Conservation (phyloP, 2,888 invertebrate genomes). For the Drosophila prostipennis region DNA sequence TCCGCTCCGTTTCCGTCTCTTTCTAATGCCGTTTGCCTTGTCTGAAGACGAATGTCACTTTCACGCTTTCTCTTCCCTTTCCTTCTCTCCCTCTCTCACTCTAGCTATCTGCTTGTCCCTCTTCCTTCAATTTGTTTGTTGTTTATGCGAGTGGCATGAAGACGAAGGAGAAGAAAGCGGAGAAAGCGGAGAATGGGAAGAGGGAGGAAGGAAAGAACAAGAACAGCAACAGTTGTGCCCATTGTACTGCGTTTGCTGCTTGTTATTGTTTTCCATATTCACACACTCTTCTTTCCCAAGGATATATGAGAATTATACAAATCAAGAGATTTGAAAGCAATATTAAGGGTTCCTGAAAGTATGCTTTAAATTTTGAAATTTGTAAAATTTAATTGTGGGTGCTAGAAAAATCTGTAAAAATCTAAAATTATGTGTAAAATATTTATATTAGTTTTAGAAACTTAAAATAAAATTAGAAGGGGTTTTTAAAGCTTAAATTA, state of each 20-base stretch:
- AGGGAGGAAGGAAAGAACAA: constrained; percentile 1
- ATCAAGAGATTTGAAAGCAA: neutral
- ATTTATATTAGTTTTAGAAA: too few species aligned
- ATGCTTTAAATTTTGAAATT: neutral
- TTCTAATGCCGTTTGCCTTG: constrained; percentile 35
- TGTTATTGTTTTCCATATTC: constrained; percentile 72
- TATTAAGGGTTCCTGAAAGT: neutral
- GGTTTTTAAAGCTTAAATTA: too few species aligned
- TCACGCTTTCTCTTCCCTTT: constrained; percentile 31
- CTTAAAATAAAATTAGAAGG: too few species aligned
- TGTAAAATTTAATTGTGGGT: too few species aligned
- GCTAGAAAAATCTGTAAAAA: too few species aligned
- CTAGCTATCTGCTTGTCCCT: neutral
- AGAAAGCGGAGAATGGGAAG: neutral
- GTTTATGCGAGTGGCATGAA: neutral
- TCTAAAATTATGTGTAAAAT: too few species aligned
- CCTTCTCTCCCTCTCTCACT: too few species aligned
- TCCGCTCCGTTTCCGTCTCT: constrained; percentile 10
- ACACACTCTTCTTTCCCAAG: constrained; percentile 40
- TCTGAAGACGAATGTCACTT: constrained; percentile 77
- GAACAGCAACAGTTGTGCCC: constrained; percentile 69
- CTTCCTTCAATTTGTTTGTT: neutral
- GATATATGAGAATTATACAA: neutral
- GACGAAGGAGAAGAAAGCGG: neutral
- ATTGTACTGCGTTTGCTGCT: constrained; percentile 55